phyloP scores from a whole-genome alignment of 1,140 invertebrate species.

The Wasmannia auropunctata region DNA sequence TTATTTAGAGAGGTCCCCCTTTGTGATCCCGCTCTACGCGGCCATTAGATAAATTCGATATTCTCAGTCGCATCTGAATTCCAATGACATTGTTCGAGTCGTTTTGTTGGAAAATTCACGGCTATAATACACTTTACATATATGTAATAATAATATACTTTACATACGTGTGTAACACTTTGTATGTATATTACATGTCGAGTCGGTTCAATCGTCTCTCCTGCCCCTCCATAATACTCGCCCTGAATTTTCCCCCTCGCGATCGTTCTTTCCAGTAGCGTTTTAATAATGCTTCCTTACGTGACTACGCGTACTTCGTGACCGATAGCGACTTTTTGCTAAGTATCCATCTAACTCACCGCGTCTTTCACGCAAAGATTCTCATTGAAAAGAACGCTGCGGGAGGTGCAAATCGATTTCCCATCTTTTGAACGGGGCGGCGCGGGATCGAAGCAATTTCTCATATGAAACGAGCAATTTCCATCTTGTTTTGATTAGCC shows the following conservation, averaged over 20 bases:
- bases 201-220: neutral
- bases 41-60: neutral
- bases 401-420: constrained; percentile 56
- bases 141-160: neutral
- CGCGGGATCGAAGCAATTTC: constrained; percentile 67
- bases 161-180: neutral
- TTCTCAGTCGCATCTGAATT: neutral
- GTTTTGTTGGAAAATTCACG: neutral
- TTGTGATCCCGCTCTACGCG: neutral
- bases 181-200: neutral
- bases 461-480: constrained; percentile 68
- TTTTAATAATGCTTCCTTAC: neutral
- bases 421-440: constrained; percentile 44
- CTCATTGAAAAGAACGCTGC: constrained; percentile 8
- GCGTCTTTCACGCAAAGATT: neutral
- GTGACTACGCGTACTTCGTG: neutral
- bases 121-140: neutral
- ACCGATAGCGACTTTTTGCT: neutral
- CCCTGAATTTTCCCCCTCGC: neutral
- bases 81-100: neutral
- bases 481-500: constrained; percentile 70
- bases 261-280: neutral
- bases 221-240: too few species aligned
- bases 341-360: neutral
- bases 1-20: neutral